A percentile compares a stretch with the other conserved stretches of the same genome.
Conservation (phyloP, 2,888 invertebrate species). For the Zygothrica quintamaculata region DNA sequence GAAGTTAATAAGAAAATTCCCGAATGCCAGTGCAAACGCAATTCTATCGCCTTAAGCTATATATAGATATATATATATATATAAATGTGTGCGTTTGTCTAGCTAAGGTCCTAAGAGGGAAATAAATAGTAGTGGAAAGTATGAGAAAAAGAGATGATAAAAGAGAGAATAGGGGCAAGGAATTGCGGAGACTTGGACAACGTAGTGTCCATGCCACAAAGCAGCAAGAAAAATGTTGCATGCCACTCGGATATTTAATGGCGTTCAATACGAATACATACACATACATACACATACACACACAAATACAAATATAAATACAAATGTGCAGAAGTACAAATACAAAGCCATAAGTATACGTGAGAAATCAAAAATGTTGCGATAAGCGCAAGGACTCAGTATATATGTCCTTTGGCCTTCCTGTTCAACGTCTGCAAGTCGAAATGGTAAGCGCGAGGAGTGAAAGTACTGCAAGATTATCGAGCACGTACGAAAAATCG, state of each 20-base stretch:
- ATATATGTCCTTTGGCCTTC: conserved; percentile 41
- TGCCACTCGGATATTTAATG: conserved; percentile 77
- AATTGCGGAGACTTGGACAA: conserved; percentile 33
- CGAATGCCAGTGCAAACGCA: conserved; percentile 27
- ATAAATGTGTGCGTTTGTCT: conserved; percentile 41
- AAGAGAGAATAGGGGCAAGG: background rate
- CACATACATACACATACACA: conserved; percentile 25
- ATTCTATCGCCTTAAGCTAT: conserved; percentile 46
- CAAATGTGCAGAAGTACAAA: conserved; percentile 35
- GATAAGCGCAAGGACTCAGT: conserved; percentile 51
- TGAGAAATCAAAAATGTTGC: conserved; percentile 76
- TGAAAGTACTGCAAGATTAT: conserved; percentile 54
- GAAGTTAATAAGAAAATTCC: conserved; percentile 52
- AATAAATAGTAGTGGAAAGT: conserved; percentile 36
- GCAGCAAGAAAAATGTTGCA: conserved; percentile 69
- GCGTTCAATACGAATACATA: conserved; percentile 62
- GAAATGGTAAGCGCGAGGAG: conserved; percentile 31
- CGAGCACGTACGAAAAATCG: conserved; percentile 67
- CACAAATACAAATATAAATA: conserved; percentile 39
- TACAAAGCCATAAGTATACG: conserved; percentile 66
- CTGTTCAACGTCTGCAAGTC: conserved; percentile 12
- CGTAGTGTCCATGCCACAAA: conserved; percentile 39
- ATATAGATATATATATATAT: conserved; percentile 36
- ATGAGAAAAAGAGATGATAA: background rate
- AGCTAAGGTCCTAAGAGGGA: conserved; percentile 32